A percentile compares a stretch with the other conserved stretches of the same genome.
phyloP scores from a whole-genome alignment of 2,888 invertebrate species.

The Falcaria lacertinaria region DNA sequence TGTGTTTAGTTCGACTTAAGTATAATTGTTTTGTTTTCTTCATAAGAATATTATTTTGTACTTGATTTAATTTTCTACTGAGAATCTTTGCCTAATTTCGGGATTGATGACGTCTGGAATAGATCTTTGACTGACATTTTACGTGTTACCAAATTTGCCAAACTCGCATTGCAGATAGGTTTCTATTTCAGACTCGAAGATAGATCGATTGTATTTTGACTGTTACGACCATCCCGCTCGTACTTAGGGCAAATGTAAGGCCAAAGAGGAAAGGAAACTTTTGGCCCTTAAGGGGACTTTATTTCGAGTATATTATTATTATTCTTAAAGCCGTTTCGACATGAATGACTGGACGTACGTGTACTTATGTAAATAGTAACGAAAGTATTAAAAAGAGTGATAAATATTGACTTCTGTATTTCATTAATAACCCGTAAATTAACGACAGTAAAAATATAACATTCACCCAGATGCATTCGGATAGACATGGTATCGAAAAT shows the following conservation, averaged over 20 bases:
- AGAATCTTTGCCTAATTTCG: too few species aligned
- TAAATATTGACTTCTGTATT: conserved; percentile 26
- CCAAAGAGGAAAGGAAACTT: neutral
- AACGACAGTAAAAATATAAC: too few species aligned
- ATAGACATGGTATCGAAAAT: too few species aligned
- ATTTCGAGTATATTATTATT: neutral
- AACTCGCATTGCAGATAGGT: too few species aligned
- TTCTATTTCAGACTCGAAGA: too few species aligned
- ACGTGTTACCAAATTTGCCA: too few species aligned
- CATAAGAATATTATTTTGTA: neutral
- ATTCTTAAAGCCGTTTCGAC: neutral
- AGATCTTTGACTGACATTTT: too few species aligned
- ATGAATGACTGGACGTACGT: conserved; percentile 1
- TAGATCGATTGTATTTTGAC: too few species aligned
- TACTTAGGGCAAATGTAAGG: neutral
- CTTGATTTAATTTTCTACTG: too few species aligned
- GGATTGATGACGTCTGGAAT: too few species aligned
- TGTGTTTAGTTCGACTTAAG: conserved; percentile 64
- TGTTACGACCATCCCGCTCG: neutral
- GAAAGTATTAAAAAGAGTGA: conserved; percentile 72
- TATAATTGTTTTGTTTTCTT: conserved; percentile 40
- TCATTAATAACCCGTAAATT: neutral
- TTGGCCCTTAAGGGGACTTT: too few species aligned
- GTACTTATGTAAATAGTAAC: conserved; percentile 58
- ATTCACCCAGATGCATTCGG: too few species aligned